phyloP scores from a whole-genome alignment of 2,888 invertebrate genomes.

The Seira sanloemensis region DNA sequence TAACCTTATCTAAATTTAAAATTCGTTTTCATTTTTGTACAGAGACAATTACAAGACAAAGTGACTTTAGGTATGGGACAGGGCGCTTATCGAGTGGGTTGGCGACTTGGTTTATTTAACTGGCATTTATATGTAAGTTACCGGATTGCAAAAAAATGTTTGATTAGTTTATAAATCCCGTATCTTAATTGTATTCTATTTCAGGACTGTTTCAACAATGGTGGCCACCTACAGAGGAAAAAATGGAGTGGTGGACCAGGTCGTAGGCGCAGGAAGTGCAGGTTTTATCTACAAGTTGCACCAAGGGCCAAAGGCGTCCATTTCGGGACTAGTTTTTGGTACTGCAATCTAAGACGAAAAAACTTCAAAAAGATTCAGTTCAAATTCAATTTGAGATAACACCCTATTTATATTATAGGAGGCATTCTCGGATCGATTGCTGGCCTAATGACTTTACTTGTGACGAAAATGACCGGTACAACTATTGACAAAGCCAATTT shows the following conservation, averaged over 20 bases:
- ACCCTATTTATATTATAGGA: conserved; percentile 77
- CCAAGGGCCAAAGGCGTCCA: conserved; percentile 82
- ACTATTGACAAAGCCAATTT: conserved; percentile 80
- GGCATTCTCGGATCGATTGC: conserved; percentile 80
- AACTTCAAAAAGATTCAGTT: conserved; percentile 7
- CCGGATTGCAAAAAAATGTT: no score
- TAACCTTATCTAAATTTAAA: no score
- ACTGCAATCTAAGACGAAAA: no score
- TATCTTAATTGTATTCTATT: no score
- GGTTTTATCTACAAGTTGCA: conserved; percentile 83
- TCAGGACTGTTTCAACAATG: conserved; percentile 81
- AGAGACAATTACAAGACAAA: conserved; percentile 84
- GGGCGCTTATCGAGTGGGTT: conserved; percentile 84
- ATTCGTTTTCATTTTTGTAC: no score
- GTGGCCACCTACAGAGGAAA: conserved; percentile 83
- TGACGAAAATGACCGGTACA: conserved; percentile 80
- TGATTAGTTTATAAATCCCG: background rate
- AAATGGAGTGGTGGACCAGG: conserved; percentile 82
- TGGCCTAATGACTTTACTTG: conserved; percentile 78
- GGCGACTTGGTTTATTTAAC: conserved; percentile 83
- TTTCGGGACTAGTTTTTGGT: conserved; percentile 84
- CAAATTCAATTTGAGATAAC: background rate
- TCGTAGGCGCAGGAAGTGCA: conserved; percentile 81
- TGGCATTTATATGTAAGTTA: conserved; percentile 82
- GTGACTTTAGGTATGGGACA: conserved; percentile 83